Conservation (phyloP, 2,888 invertebrate genomes). For the Nomada hirtipes region DNA sequence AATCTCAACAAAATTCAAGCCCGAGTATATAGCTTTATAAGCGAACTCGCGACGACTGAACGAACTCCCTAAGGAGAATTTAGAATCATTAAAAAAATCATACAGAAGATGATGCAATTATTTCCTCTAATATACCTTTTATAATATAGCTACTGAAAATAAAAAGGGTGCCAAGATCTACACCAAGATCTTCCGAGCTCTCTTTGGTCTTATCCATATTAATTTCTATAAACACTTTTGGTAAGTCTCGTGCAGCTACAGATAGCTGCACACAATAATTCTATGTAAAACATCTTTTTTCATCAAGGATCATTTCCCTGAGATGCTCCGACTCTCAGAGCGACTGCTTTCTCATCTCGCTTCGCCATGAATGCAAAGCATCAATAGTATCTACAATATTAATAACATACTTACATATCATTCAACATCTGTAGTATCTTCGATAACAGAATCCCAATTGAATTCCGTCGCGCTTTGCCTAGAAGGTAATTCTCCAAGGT, state of each 20-base stretch:
- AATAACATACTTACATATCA: slow-evolving; percentile 70
- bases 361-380: slow-evolving; percentile 53
- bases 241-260: slow-evolving; percentile 61
- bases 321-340: slow-evolving; percentile 64
- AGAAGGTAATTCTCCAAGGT: slow-evolving; percentile 92
- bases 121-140: slow-evolving; percentile 59
- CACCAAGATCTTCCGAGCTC: slow-evolving; percentile 69
- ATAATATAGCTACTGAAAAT: slow-evolving; percentile 64
- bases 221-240: slow-evolving; percentile 70
- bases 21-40: slow-evolving; percentile 59
- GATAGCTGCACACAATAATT: slow-evolving; percentile 49
- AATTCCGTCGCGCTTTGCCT: slow-evolving; percentile 92
- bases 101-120: slow-evolving; percentile 74
- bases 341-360: slow-evolving; percentile 31
- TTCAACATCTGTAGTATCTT: slow-evolving; percentile 87
- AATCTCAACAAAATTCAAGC: slow-evolving; percentile 51
- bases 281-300: slow-evolving; percentile 61
- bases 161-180: slow-evolving; percentile 70
- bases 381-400: slow-evolving; percentile 34
- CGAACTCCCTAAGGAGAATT: slow-evolving; percentile 73
- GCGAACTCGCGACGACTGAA: slow-evolving; percentile 69
- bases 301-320: slow-evolving; percentile 63
- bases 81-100: slow-evolving; percentile 68
- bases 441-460: slow-evolving; percentile 94
- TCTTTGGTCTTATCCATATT: slow-evolving; percentile 77